These are phyloP conservation scores for Clepsis dumicolana DNA, from an alignment of 2,888 invertebrate species.

Conservation along the genomic window DNA sequence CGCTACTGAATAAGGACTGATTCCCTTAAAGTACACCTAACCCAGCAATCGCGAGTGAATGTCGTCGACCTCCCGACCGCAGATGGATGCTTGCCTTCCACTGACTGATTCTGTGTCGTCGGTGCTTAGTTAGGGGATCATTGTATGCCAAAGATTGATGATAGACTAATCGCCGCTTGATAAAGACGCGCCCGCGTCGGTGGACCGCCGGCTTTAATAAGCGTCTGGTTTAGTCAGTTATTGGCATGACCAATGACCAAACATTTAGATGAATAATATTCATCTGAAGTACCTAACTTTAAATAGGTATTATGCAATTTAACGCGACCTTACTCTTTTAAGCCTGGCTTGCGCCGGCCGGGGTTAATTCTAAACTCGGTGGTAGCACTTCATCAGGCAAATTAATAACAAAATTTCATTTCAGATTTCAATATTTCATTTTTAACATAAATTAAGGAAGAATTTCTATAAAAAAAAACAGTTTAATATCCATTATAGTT, in stretches of 20 bases:
- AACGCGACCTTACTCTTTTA: too few species aligned
- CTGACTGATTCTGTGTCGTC: conserved; percentile 65
- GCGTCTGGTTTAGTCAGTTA: conserved; percentile 4
- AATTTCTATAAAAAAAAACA: too few species aligned
- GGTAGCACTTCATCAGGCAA: too few species aligned
- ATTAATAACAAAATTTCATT: too few species aligned
- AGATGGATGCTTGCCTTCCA: conserved; percentile 59
- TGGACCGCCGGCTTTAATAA: conserved; percentile 36
- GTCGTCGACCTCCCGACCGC: conserved; percentile 54
- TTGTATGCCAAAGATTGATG: conserved; percentile 76
- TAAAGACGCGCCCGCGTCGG: conserved; percentile 54
- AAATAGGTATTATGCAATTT: too few species aligned
- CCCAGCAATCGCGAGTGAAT: conserved; percentile 46
- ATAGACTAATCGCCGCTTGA: conserved; percentile 66
- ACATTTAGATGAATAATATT: too few species aligned
- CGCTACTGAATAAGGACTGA: conserved; percentile 2
- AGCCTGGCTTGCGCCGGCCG: too few species aligned
- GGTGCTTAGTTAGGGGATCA: conserved; percentile 75
- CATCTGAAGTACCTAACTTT: too few species aligned
- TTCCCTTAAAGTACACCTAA: conserved; percentile 1
- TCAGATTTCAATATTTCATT: too few species aligned
- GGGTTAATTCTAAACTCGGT: too few species aligned
- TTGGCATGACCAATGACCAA: too few species aligned
- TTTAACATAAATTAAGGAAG: too few species aligned
- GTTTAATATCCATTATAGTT: background rate